Percentiles rank a stretch among this genome's conserved stretches.
Evolutionary conservation across 2,888 invertebrate genomes (phyloP).

Genomic region (Acholoe squamosa): DNA sequence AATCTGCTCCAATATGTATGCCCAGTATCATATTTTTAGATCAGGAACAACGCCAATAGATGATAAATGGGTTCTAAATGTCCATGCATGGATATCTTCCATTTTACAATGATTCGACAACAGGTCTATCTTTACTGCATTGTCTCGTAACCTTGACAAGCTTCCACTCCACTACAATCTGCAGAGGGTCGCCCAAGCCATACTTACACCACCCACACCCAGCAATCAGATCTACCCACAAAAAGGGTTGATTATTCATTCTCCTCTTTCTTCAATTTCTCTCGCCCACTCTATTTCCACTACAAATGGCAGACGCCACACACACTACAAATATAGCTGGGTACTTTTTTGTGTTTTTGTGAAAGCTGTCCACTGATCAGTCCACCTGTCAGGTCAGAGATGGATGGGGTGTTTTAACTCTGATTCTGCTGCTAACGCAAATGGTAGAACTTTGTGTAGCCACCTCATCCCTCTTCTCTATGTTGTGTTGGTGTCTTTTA

Average conservation of each 20-base stretch:
- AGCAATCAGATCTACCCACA: conserved; percentile 1
- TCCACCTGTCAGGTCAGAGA: conserved; percentile 1
- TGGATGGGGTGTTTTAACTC: conserved; percentile 1
- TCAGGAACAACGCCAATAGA: too few species aligned
- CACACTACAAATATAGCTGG: neutral
- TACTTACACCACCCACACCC: neutral
- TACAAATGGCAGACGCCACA: conserved; percentile 16
- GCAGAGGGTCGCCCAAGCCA: too few species aligned
- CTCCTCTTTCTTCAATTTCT: neutral
- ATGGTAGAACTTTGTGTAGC: neutral
- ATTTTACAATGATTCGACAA: too few species aligned
- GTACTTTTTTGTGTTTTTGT: neutral
- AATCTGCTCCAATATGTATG: too few species aligned
- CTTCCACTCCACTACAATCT: too few species aligned
- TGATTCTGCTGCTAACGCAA: neutral
- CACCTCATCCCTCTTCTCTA: neutral
- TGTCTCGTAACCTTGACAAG: too few species aligned
- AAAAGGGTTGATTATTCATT: neutral
- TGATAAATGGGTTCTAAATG: too few species aligned
- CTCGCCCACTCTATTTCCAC: neutral
- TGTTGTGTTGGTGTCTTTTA: neutral
- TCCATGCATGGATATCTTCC: too few species aligned
- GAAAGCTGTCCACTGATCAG: neutral
- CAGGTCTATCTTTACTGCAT: too few species aligned
- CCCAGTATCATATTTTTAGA: too few species aligned